phyloP scores from a whole-genome alignment of 92 coral and sea anemone genomes.

The Muricea muricata region DNA sequence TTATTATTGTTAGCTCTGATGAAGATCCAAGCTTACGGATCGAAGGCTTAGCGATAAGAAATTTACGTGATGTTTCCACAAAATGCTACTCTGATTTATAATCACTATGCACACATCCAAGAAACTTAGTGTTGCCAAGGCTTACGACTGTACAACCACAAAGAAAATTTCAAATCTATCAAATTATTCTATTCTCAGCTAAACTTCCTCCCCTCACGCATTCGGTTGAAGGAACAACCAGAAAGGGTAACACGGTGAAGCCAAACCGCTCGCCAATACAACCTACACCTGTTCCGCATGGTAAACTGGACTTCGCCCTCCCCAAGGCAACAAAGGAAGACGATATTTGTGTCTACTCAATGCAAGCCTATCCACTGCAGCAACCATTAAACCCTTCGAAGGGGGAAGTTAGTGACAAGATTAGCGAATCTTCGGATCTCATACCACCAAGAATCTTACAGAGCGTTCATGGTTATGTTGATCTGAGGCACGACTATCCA shows the following conservation, averaged over 20 bases:
- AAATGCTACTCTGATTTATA: too few species aligned
- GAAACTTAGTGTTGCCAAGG: too few species aligned
- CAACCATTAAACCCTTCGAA: neutral
- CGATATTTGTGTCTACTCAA: neutral
- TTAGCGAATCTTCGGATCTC: conserved; percentile 3
- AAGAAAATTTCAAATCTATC: too few species aligned
- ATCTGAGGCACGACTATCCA: neutral
- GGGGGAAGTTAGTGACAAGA: neutral
- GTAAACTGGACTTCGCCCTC: neutral
- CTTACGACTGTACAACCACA: too few species aligned
- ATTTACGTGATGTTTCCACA: too few species aligned
- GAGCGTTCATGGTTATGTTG: neutral
- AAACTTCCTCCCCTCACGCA: neutral
- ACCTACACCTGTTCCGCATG: neutral
- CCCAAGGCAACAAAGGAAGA: neutral
- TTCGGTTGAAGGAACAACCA: neutral
- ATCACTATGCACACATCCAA: too few species aligned
- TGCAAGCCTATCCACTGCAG: neutral
- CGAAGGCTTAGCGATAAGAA: too few species aligned
- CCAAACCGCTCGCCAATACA: too few species aligned
- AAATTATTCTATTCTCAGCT: neutral
- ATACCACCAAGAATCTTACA: neutral
- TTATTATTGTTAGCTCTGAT: too few species aligned
- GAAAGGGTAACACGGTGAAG: neutral
- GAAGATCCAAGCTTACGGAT: too few species aligned